A percentile compares a stretch with the other conserved stretches of the same genome.
Conservation (phyloP, 2,113 vertebrate genomes). For the Cisticola juncidis region DNA sequence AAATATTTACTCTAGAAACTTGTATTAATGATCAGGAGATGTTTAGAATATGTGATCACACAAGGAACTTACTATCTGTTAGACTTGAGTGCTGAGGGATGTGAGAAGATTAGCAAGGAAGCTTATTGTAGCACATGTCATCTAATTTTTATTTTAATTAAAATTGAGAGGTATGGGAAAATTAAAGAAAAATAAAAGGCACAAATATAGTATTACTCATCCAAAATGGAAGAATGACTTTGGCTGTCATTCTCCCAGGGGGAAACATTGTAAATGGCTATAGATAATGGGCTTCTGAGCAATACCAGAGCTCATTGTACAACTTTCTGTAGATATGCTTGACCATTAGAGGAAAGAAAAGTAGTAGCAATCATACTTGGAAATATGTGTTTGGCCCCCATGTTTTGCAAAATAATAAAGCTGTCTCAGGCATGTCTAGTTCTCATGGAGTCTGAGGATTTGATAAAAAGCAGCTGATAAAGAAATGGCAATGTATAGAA, state of each 20-base stretch:
- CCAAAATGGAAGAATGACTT: conserved; percentile 11
- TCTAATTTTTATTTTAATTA: conserved; percentile 15
- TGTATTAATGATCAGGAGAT: neutral
- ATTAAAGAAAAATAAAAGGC: neutral
- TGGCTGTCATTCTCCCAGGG: neutral
- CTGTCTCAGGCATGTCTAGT: neutral
- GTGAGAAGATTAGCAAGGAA: neutral
- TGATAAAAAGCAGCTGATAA: neutral
- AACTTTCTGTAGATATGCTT: neutral
- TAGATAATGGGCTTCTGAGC: conserved; percentile 29
- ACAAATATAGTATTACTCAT: neutral
- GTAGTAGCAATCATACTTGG: neutral
- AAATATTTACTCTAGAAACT: neutral
- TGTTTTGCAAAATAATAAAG: conserved; percentile 7
- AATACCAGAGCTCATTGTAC: neutral
- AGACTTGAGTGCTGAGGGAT: neutral
- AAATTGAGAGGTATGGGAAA: neutral
- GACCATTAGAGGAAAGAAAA: neutral
- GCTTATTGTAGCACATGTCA: neutral
- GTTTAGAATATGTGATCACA: neutral
- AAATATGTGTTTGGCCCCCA: neutral
- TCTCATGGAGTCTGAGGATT: neutral
- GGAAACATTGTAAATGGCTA: neutral
- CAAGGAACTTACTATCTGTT: conserved; percentile 7
- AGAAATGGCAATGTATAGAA: neutral